Evolutionary conservation across 2,888 invertebrate species (phyloP).

Genomic region (Oxyscelio sp.): DNA sequence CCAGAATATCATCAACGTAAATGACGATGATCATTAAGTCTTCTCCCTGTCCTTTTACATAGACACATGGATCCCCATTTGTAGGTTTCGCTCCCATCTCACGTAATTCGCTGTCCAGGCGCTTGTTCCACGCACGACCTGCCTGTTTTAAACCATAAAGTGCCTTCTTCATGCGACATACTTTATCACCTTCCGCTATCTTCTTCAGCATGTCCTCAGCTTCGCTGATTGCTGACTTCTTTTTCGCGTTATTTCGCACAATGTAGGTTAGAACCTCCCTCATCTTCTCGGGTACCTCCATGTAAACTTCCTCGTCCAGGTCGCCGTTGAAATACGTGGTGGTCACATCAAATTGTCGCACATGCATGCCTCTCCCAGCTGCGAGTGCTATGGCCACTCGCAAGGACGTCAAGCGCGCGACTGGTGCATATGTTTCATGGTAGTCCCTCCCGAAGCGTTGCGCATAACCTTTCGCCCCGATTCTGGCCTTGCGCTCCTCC

Average conservation of each 20-base stretch:
- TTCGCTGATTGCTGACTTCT: no score
- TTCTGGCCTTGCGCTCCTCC: slow-evolving; percentile 1
- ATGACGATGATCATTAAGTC: slow-evolving; percentile 9
- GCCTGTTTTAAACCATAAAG: slow-evolving; percentile 6
- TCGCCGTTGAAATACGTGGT: no score
- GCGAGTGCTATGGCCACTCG: slow-evolving; percentile 1
- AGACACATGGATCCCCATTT: slow-evolving; percentile 31
- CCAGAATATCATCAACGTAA: slow-evolving; percentile 31
- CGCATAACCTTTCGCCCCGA: neutral
- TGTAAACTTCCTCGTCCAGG: no score
- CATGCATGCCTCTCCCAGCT: neutral
- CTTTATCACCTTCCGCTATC: neutral
- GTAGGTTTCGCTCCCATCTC: neutral
- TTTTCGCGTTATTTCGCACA: no score
- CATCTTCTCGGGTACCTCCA: no score
- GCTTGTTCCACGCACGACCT: slow-evolving; percentile 26
- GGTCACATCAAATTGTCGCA: neutral
- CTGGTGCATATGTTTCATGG: slow-evolving; percentile 32
- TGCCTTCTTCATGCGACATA: no score
- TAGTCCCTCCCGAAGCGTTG: slow-evolving; percentile 22
- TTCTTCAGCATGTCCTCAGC: neutral
- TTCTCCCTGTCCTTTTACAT: neutral
- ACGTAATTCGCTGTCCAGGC: slow-evolving; percentile 26
- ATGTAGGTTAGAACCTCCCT: no score
- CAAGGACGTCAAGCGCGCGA: slow-evolving; percentile 20